Evolutionary conservation across 2,113 vertebrate genomes (phyloP), one percentile per base, ranked within the genome.

Genomic region (Amia ocellicauda): DNA sequence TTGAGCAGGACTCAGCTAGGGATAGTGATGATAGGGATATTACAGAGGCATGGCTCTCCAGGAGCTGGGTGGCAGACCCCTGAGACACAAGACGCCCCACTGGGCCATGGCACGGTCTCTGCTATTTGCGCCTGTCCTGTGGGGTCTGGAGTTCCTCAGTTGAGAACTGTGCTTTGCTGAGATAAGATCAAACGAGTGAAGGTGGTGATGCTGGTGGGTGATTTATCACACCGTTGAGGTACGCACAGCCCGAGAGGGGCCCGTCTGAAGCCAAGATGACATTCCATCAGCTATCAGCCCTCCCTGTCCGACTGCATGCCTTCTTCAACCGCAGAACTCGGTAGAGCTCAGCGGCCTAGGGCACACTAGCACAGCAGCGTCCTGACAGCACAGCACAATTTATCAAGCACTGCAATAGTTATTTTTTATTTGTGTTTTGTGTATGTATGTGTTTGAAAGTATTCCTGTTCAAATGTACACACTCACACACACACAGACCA

Each of bases 91-190:
- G 87, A 85, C 79, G 76, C 85, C 90, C 92, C 90, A 88, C 91
- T 92, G 91, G 88, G 91, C 91, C n/a, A 92, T 94, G 94, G 94
- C 93, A 94, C 85, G 83, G 92, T 88, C 90, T 91, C 88, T 89
- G 90, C 85, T 86, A 83, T 90, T 93, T 83, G 84, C 91, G 88
- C 86, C 91, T 96, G 93, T 94, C 92, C 93, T 86, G 87, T 83
- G 82, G 89, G 91, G 89, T 94, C 93, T 98, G 95, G 92, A 93
- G 89, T 94, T 93, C 92, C 94, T 96, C 91, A 97, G 94, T 96
- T 97, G 94, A 97, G 93, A 97, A 93, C 92, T 86, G 81, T 88
- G 88, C 91, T 92, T 94, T 90, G 86, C 91, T 87, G 91, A 84
- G 89, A 89, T 86, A 82, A 97, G 90, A 98, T 98, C 96, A 98